A percentile compares a stretch with the other conserved stretches of the same genome.
Conservation (phyloP, 2,113 vertebrate species). For the Mesocricetus auratus region DNA sequence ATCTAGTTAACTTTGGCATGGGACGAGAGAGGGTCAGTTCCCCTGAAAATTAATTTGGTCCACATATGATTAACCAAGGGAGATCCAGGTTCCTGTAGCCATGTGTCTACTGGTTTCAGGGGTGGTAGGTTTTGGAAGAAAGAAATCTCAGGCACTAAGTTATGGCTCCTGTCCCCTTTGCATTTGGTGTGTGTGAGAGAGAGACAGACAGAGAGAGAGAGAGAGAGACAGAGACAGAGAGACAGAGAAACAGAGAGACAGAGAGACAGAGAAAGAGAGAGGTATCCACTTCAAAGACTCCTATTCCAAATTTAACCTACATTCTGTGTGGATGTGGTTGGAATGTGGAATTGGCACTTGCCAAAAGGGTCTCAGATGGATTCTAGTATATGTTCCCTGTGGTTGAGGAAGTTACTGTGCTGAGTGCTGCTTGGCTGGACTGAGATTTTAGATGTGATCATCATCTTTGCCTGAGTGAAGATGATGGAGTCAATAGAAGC, state of each 20-base stretch:
- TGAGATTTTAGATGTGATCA: slow-evolving; percentile 17
- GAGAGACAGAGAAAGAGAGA: too few relatives aligned
- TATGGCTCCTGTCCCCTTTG: not conserved
- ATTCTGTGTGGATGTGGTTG: slow-evolving; percentile 21
- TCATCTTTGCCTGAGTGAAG: slow-evolving; percentile 54
- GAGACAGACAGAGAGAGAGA: too few relatives aligned
- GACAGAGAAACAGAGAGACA: too few relatives aligned
- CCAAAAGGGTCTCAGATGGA: not conserved
- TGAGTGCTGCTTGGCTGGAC: slow-evolving; percentile 26
- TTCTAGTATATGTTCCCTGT: not conserved
- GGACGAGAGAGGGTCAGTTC: not conserved
- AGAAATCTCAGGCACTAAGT: not conserved
- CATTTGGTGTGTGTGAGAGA: not conserved
- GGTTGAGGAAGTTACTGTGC: not conserved
- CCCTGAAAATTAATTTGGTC: not conserved
- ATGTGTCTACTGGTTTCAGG: not conserved
- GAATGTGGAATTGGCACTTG: not conserved
- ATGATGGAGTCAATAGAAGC: slow-evolving; percentile 31
- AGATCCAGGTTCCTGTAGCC: not conserved
- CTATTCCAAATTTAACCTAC: slow-evolving; percentile 35
- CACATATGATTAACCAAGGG: not conserved
- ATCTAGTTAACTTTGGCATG: not conserved
- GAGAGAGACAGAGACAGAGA: too few relatives aligned
- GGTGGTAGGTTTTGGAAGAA: not conserved
- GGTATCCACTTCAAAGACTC: not conserved